A percentile compares a stretch with the other conserved stretches of the same genome.
Evolutionary conservation across 1,140 invertebrate genomes (phyloP).

Genomic region (fruit fly (Drosophila melanogaster)): DNA sequence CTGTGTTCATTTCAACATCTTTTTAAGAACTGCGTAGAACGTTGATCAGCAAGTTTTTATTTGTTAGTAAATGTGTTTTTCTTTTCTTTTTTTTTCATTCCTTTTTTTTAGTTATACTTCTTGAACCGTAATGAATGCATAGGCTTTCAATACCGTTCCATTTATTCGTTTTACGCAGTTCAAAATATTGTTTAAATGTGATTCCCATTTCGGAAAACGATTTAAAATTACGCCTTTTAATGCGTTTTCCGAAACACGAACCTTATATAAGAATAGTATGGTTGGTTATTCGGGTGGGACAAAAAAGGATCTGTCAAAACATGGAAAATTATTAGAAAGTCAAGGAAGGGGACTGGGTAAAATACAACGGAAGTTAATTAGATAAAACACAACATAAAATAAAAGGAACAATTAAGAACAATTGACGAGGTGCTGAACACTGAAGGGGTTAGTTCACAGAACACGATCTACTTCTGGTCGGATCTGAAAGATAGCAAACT

Average conservation of each 20-base stretch:
- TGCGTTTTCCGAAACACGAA: constrained; percentile 38
- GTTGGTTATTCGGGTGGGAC: not conserved
- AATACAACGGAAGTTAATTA: not conserved
- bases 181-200: not conserved
- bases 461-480: constrained; percentile 5
- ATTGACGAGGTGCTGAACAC: not conserved
- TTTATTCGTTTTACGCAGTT: constrained; percentile 15
- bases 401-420: constrained; percentile 12
- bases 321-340: not conserved
- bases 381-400: constrained; percentile 4
- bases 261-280: not conserved
- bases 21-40: constrained; percentile 55
- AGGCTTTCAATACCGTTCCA: constrained; percentile 11
- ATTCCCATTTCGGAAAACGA: constrained; percentile 45
- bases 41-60: constrained; percentile 24
- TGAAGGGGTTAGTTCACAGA: not conserved
- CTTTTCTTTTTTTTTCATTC: constrained; percentile 3
- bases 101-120: not conserved
- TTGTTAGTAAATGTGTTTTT: constrained; percentile 40
- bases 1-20: constrained; percentile 4
- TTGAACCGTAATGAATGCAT: constrained; percentile 8
- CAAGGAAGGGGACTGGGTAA: not conserved
- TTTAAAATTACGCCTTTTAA: constrained; percentile 26
- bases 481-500: constrained; percentile 21
- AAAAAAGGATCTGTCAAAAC: not conserved